A percentile compares a stretch with the other conserved stretches of the same genome.
These are phyloP conservation scores for Cygnus buccinator DNA, from an alignment of 2,113 vertebrate species.

Conservation along the genomic window DNA sequence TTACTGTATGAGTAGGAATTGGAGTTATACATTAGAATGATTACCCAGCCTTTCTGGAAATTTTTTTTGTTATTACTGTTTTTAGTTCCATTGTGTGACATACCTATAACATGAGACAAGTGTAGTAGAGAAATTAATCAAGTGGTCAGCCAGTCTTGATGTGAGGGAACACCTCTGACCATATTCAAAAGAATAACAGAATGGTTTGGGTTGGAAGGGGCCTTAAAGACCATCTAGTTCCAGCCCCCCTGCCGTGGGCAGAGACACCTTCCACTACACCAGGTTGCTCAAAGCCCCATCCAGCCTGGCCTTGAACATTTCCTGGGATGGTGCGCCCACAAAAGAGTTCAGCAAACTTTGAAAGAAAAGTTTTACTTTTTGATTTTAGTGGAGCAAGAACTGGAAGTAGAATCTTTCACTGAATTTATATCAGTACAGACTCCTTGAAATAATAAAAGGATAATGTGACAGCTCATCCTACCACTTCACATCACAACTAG, in stretches of 20 bases:
- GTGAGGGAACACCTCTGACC: not conserved
- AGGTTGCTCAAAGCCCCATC: too few species aligned
- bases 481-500: not conserved
- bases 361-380: not conserved
- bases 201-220: too few species aligned
- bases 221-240: too few species aligned
- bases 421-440: not conserved
- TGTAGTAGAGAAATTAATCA: not conserved
- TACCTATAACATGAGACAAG: not conserved
- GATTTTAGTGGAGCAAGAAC: not conserved
- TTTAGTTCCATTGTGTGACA: too few species aligned
- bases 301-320: too few species aligned
- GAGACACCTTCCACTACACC: too few species aligned
- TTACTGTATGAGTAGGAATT: not conserved
- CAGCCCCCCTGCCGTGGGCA: too few species aligned
- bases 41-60: not conserved
- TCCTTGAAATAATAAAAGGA: not conserved
- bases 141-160: not conserved
- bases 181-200: not conserved
- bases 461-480: not conserved
- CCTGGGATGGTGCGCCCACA: too few species aligned
- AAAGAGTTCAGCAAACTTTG: not conserved
- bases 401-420: not conserved
- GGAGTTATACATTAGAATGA: not conserved
- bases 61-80: too few species aligned